phyloP scores from a whole-genome alignment of 2,113 vertebrate genomes.

The Serinus canaria region DNA sequence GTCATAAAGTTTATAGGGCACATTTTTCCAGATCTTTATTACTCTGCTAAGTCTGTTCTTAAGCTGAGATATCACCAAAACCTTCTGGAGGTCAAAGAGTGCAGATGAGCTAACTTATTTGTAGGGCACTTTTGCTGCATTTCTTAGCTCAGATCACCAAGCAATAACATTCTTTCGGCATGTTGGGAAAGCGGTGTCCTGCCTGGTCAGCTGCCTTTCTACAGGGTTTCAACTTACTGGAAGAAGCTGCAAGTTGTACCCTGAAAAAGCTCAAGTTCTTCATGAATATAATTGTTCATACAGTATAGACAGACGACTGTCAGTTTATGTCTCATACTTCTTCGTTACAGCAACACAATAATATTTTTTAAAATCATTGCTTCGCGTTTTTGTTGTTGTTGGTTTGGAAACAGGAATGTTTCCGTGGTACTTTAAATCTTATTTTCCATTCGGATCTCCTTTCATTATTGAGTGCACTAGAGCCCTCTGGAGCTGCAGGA shows the following conservation, averaged over 20 bases:
- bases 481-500: neutral
- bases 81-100: neutral
- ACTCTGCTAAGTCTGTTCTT: neutral
- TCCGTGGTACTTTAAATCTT: neutral
- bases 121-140: neutral
- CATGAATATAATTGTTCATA: neutral
- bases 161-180: neutral
- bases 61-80: neutral
- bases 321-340: neutral
- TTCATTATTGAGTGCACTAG: neutral
- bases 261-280: neutral
- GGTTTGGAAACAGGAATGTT: neutral
- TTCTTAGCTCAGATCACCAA: neutral
- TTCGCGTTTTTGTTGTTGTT: neutral
- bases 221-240: neutral
- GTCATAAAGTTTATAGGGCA: neutral
- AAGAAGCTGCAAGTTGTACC: neutral
- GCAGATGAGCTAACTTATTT: neutral
- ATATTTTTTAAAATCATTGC: neutral
- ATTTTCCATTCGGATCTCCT: neutral
- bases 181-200: neutral
- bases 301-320: neutral
- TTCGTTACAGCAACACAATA: neutral
- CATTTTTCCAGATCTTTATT: neutral
- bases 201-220: neutral